Conservation (phyloP, 1,140 invertebrate genomes). For the Drosophila pallidifrons region DNA sequence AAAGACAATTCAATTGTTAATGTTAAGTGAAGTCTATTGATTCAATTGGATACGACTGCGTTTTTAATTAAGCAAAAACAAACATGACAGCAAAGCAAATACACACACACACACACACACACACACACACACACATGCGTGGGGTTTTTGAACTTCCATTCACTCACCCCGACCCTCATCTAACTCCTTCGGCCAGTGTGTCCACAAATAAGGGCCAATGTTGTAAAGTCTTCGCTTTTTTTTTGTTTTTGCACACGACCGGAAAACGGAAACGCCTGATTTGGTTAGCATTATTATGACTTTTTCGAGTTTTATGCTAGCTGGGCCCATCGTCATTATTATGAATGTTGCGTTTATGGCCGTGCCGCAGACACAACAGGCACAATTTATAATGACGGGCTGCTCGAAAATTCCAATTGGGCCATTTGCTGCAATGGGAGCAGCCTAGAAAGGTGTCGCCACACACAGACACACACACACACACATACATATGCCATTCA, state of each 20-base stretch:
- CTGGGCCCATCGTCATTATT: slow-evolving; percentile 60
- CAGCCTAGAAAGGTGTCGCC: slow-evolving; percentile 66
- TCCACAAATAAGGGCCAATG: slow-evolving; percentile 34
- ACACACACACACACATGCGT: slow-evolving; percentile 33
- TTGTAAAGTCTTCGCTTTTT: slow-evolving; percentile 4
- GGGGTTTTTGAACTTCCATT: slow-evolving; percentile 54
- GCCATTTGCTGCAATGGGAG: slow-evolving; percentile 51
- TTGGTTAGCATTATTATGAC: slow-evolving; percentile 55
- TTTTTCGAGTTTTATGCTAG: slow-evolving; percentile 49
- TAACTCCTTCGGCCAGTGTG: slow-evolving; percentile 11
- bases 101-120: slow-evolving; percentile 15
- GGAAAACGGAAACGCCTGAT: slow-evolving; percentile 76
- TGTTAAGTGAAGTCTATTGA: slow-evolving; percentile 61
- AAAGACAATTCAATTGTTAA: slow-evolving; percentile 56
- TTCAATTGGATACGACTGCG: slow-evolving; percentile 68
- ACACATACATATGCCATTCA: slow-evolving; percentile 42
- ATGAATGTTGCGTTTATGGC: slow-evolving; percentile 62
- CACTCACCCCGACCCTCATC: background rate
- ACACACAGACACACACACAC: slow-evolving; percentile 24
- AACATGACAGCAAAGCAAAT: slow-evolving; percentile 32
- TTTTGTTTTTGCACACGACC: slow-evolving; percentile 39
- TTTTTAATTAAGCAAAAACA: slow-evolving; percentile 67
- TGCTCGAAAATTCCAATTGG: slow-evolving; percentile 32
- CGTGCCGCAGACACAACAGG: background rate
- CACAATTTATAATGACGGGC: slow-evolving; percentile 5